Evolutionary conservation across 2,797 vertebrate species (phyloP).

Genomic region (Pipistrellus kuhlii): DNA sequence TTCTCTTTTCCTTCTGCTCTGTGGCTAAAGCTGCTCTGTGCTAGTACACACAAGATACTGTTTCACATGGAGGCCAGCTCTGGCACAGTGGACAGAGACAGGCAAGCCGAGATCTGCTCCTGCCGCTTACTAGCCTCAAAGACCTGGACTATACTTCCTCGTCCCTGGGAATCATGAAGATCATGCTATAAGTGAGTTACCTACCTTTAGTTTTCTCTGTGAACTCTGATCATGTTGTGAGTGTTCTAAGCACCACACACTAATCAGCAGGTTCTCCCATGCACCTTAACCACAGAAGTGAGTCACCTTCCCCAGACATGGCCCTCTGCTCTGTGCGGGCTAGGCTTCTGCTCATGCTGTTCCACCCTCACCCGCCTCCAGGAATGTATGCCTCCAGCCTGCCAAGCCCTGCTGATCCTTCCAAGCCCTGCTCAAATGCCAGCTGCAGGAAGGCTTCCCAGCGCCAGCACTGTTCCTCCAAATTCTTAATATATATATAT

Average conservation of each 20-base stretch:
- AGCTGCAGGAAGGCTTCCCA: not conserved
- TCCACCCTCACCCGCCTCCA: not conserved
- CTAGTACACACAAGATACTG: not conserved
- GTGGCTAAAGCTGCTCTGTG: not conserved
- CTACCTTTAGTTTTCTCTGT: not conserved
- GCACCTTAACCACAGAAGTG: not conserved
- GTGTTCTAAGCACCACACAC: not conserved
- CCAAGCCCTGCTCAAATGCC: not conserved
- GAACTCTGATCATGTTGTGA: not conserved
- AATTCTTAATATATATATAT: not conserved
- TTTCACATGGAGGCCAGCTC: not conserved
- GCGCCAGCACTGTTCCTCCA: not conserved
- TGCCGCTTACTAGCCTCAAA: not conserved
- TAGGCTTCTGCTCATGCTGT: not conserved
- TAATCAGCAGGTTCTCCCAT: not conserved
- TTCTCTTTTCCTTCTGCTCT: not conserved
- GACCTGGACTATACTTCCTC: not conserved
- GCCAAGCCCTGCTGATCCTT: not conserved
- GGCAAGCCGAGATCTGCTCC: too few species aligned
- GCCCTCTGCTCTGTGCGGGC: fast-evolving
- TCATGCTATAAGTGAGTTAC: not conserved
- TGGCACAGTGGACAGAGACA: not conserved
- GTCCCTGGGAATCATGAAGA: not conserved
- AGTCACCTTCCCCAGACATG: not conserved
- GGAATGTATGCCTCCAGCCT: not conserved